A percentile compares a stretch with the other conserved stretches of the same genome.
Evolutionary conservation across 2,797 vertebrate genomes (phyloP).

Genomic region (Cuniculus paca): DNA sequence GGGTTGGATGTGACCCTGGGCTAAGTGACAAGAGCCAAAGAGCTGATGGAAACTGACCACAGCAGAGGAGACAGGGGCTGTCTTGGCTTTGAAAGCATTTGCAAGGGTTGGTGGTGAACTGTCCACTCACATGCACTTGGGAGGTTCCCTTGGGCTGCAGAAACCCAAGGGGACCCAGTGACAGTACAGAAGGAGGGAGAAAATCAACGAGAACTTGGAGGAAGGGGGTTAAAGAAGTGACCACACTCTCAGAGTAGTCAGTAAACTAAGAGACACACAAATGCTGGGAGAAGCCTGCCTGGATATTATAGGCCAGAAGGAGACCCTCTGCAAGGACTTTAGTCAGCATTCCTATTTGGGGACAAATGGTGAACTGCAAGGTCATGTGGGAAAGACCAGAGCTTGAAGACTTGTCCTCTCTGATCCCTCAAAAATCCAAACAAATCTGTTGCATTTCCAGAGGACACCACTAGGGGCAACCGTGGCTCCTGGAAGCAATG

Average conservation of each 20-base stretch:
- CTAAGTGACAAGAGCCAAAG: background rate
- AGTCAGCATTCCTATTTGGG: background rate
- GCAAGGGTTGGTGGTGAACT: background rate
- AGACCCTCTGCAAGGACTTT: background rate
- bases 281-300: background rate
- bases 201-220: background rate
- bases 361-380: background rate
- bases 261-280: background rate
- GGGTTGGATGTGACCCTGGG: background rate
- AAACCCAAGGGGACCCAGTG: background rate
- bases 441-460: slow-evolving; percentile 43
- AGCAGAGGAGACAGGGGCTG: background rate
- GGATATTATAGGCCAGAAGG: background rate
- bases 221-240: background rate
- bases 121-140: background rate
- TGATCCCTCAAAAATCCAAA: background rate
- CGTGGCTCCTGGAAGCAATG: background rate
- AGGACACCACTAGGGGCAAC: background rate
- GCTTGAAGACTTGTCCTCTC: background rate
- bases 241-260: background rate
- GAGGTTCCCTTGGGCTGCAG: background rate
- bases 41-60: background rate
- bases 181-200: background rate
- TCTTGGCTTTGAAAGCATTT: background rate
- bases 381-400: background rate